phyloP scores from a whole-genome alignment of 2,888 invertebrate species.

The Idaea aversata region DNA sequence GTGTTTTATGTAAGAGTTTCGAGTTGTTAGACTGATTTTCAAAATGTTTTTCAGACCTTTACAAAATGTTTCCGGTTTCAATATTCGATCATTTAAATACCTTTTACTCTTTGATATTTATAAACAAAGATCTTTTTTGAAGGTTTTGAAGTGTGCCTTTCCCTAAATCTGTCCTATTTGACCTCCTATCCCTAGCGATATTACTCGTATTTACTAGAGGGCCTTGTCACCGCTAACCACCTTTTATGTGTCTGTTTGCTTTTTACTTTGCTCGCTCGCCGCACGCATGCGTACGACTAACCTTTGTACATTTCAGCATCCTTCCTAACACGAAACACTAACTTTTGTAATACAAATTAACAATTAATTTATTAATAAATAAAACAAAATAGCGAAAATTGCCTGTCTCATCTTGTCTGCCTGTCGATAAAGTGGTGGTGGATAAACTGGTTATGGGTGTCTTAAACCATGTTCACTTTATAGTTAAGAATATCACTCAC shows the following conservation, averaged over 20 bases:
- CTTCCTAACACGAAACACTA: constrained; percentile 70
- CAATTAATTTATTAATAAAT: constrained; percentile 27
- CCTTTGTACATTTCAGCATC: constrained; percentile 77
- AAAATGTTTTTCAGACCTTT: not conserved
- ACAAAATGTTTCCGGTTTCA: not conserved
- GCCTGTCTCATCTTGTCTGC: constrained; percentile 60
- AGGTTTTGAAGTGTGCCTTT: not conserved
- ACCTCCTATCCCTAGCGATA: not conserved
- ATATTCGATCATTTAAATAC: not conserved
- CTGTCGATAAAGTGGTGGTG: constrained; percentile 39
- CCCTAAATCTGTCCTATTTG: not conserved
- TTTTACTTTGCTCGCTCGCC: constrained; percentile 68
- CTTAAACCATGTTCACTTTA: not conserved
- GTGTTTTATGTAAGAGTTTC: not conserved
- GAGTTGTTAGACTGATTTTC: not conserved
- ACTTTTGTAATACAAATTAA: constrained; percentile 42
- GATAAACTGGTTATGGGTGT: constrained; percentile 33
- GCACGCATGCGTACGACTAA: constrained; percentile 78
- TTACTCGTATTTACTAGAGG: constrained; percentile 28
- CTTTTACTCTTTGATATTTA: not conserved
- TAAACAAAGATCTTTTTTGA: not conserved
- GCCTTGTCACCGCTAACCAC: constrained; percentile 67
- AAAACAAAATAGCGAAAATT: constrained; percentile 27
- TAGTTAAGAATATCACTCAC: not conserved
- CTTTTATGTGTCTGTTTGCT: constrained; percentile 57